phyloP scores from a whole-genome alignment of 2,797 vertebrate species.

The Gallinago nigripennis region DNA sequence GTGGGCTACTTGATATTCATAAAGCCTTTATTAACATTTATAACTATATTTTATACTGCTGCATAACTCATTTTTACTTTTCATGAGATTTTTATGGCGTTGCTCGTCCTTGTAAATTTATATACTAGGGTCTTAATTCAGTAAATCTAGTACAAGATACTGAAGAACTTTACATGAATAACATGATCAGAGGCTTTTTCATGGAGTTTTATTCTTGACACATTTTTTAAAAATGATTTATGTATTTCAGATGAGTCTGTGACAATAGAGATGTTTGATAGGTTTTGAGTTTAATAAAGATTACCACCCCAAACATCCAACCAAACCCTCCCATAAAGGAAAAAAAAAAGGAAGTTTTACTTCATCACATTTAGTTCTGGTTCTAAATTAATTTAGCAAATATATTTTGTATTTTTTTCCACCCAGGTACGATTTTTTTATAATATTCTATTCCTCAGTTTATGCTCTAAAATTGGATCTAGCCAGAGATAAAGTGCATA shows the following conservation, averaged over 20 bases:
- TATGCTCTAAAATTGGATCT: not conserved
- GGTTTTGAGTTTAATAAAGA: not conserved
- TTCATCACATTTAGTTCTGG: not conserved
- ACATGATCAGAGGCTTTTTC: not conserved
- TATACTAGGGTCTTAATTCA: not conserved
- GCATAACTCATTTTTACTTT: not conserved
- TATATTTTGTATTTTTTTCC: accelerated
- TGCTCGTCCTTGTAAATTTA: not conserved
- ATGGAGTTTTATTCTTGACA: not conserved
- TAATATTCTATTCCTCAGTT: not conserved
- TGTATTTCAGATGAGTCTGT: not conserved
- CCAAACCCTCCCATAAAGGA: no score
- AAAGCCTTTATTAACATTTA: not conserved
- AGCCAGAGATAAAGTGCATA: not conserved
- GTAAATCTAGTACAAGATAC: not conserved
- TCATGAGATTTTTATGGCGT: not conserved
- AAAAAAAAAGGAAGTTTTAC: not conserved
- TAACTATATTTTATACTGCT: not conserved
- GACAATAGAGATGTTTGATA: not conserved
- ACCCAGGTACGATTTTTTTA: not conserved
- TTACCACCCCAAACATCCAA: not conserved
- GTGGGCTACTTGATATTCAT: not conserved
- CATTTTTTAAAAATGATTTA: not conserved
- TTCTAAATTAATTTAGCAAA: not conserved
- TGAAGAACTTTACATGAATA: not conserved